Evolutionary conservation across 1,140 invertebrate species (phyloP), one percentile per base, ranked within the genome.

Genomic region (Stenopsyche tienmushanensis): DNA sequence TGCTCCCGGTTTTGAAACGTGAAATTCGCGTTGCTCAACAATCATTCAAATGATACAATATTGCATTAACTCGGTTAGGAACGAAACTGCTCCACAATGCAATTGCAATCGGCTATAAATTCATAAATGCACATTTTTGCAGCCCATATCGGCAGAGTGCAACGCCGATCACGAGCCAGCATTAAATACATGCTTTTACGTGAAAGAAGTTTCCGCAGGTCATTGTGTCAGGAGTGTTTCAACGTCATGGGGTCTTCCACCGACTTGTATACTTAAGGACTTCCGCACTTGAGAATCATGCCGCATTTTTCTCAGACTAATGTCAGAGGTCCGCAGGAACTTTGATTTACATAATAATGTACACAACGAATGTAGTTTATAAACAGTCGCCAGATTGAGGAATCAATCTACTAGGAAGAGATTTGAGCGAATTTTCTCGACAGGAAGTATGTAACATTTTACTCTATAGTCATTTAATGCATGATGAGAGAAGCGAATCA

Each of bases 211-310:
- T 25, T 24, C 53, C 20, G 13, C 13, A 17, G 53, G 53, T 57
- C 53, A 25, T 17, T 25, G 53, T 57, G 53, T 57, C 53, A 57
- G 25, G 13, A 57, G 53, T 57, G 25, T 29, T n/a, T n/a, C n/a
- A n/a, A 7, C 44, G 7, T 47, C 44, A 47, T 47, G 44, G 5
- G 10, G 3, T 13, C 34, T 57, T 57, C 53, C 18, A 57, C 26
- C n/a, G 15, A 8, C 25, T 24, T n/a, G 24, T 26, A 21, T 21
- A 54, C 20, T 20, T 54, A 24, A 25, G 13, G 52, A 54, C 53
- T 57, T 57, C 53, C 53, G 53, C 53, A 42, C 10, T 25, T 57
- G 15, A 29, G n/a, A n/a, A n/a, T n/a, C n/a, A n/a, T n/a, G n/a
- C n/a, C n/a, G n/a, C 18, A 39, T 34, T 39, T 39, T n/a, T 29